Percentiles rank a stretch among this genome's conserved stretches.
Conservation (phyloP, 2,888 invertebrate species). For the Eupithecia abbreviata region DNA sequence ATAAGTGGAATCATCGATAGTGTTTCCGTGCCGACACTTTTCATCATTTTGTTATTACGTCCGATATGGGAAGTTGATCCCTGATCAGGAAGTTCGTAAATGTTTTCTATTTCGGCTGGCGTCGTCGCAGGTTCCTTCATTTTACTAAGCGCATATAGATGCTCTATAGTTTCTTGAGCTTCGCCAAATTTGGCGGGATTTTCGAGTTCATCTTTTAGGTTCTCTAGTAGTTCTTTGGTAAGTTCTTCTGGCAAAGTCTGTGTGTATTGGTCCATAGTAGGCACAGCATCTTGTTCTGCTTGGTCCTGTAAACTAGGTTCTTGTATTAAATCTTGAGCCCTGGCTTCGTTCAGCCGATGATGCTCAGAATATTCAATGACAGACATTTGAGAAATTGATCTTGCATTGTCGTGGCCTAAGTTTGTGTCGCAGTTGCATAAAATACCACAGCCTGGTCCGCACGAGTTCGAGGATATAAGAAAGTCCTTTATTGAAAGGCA, state of each 20-base stretch:
- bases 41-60: slow-evolving; percentile 73
- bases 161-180: slow-evolving; percentile 90
- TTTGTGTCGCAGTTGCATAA: slow-evolving; percentile 73
- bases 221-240: slow-evolving; percentile 88
- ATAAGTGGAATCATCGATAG: slow-evolving; percentile 84
- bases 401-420: slow-evolving; percentile 82
- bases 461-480: slow-evolving; percentile 69
- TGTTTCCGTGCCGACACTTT: slow-evolving; percentile 83
- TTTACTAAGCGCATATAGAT: slow-evolving; percentile 89
- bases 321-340: slow-evolving; percentile 71
- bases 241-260: slow-evolving; percentile 90
- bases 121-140: slow-evolving; percentile 84
- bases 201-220: slow-evolving; percentile 87
- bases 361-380: slow-evolving; percentile 86
- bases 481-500: slow-evolving; percentile 73
- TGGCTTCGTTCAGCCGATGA: slow-evolving; percentile 83
- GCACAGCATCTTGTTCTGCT: slow-evolving; percentile 43
- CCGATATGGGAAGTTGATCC: slow-evolving; percentile 71
- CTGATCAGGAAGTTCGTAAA: slow-evolving; percentile 85
- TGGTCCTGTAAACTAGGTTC: slow-evolving; percentile 65
- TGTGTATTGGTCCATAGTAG: slow-evolving; percentile 85
- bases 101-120: slow-evolving; percentile 70
- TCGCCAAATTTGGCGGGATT: slow-evolving; percentile 89
- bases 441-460: slow-evolving; percentile 67
- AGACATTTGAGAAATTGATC: slow-evolving; percentile 84